Conservation (phyloP, 1,140 invertebrate species). For the Cydia splendana region DNA sequence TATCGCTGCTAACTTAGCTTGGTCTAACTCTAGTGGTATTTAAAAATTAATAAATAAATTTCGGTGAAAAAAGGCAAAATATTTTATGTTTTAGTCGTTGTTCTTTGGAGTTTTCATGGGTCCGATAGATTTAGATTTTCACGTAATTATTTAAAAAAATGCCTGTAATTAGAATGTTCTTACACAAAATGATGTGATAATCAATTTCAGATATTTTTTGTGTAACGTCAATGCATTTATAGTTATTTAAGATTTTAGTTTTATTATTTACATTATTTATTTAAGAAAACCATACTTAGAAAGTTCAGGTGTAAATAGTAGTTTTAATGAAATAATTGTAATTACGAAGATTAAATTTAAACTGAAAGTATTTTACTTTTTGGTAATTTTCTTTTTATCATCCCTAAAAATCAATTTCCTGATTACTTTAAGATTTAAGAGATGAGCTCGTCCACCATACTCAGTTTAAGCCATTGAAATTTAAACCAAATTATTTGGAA, state of each 20-base stretch:
- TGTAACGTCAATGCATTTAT: conserved; percentile 73
- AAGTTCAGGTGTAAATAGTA: conserved; percentile 73
- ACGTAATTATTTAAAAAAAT: not conserved
- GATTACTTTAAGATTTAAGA: not conserved
- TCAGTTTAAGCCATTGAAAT: too few species aligned
- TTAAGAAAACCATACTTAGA: conserved; percentile 67
- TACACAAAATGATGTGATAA: conserved; percentile 75
- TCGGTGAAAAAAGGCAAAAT: too few species aligned
- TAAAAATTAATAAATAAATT: too few species aligned
- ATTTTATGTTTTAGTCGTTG: too few species aligned
- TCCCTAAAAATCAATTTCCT: not conserved
- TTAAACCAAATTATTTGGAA: too few species aligned
- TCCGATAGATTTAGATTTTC: not conserved
- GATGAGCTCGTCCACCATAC: not conserved
- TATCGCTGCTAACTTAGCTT: too few species aligned
- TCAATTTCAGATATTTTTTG: conserved; percentile 58
- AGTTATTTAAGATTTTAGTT: conserved; percentile 55
- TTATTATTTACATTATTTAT: conserved; percentile 59
- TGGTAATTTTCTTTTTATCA: conserved; percentile 35
- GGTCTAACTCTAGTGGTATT: too few species aligned
- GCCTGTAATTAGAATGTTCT: conserved; percentile 42
- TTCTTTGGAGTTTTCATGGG: not conserved
- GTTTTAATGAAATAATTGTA: conserved; percentile 74
- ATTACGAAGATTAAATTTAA: conserved; percentile 64
- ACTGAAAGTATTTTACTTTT: conserved; percentile 32